phyloP scores from a whole-genome alignment of 2,888 invertebrate genomes.

The Leptothorax acervorum region DNA sequence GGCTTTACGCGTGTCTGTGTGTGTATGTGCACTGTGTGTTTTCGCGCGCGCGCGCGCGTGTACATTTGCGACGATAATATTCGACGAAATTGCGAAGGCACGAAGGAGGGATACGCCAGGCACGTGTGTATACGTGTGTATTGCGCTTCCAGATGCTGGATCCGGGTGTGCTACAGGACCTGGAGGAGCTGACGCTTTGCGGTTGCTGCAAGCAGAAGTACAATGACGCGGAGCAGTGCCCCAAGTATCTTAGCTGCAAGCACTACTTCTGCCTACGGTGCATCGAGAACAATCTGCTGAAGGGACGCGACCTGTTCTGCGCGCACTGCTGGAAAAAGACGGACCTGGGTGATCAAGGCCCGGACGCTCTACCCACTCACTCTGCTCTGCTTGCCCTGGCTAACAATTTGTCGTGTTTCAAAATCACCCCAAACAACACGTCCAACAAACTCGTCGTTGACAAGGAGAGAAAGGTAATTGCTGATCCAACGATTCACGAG shows the following conservation, averaged over 20 bases:
- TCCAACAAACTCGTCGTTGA: slow-evolving; percentile 85
- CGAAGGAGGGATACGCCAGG: neutral
- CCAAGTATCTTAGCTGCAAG: slow-evolving; percentile 91
- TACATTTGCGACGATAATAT: neutral
- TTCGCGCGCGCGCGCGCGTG: neutral
- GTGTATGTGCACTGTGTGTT: neutral
- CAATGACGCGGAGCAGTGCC: slow-evolving; percentile 91
- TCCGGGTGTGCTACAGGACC: slow-evolving; percentile 88
- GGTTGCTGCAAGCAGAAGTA: slow-evolving; percentile 92
- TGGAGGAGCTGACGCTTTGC: slow-evolving; percentile 92
- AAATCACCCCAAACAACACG: slow-evolving; percentile 86
- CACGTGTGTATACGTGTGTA: neutral
- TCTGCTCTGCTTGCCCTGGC: slow-evolving; percentile 89
- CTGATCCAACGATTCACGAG: neutral
- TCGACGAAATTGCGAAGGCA: neutral
- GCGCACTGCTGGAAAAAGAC: slow-evolving; percentile 92
- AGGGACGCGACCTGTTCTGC: slow-evolving; percentile 90
- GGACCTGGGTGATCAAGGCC: slow-evolving; percentile 89
- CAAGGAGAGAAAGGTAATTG: slow-evolving; percentile 85
- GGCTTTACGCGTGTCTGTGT: neutral
- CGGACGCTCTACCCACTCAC: slow-evolving; percentile 90
- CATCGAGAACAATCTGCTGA: slow-evolving; percentile 89
- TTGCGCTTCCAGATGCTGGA: slow-evolving; percentile 86
- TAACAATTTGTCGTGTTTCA: slow-evolving; percentile 88
- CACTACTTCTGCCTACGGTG: slow-evolving; percentile 93